Conservation (phyloP, 2,113 vertebrate species). For the Coturnix japonica region DNA sequence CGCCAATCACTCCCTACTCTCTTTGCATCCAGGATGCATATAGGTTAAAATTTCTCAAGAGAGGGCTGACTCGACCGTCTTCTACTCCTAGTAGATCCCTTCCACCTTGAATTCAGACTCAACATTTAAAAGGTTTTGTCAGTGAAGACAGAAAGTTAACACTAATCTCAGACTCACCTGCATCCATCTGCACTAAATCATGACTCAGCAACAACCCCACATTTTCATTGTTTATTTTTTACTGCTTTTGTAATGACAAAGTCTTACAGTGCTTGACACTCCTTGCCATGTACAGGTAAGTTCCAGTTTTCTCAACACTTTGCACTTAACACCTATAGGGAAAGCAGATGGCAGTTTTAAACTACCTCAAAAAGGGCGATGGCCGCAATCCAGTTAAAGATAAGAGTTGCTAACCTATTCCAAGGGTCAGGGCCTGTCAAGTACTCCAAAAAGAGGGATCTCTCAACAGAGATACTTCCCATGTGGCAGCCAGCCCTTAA, state of each 20-base stretch:
- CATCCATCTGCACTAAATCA: background rate
- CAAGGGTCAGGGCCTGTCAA: too few species aligned
- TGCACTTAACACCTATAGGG: background rate
- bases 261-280: background rate
- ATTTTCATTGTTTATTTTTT: background rate
- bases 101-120: background rate
- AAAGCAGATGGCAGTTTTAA: too few species aligned
- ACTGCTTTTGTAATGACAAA: background rate
- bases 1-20: background rate
- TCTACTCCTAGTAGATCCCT: background rate
- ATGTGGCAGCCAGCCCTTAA: too few species aligned
- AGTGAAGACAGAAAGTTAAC: background rate
- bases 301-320: background rate
- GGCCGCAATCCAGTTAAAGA: too few species aligned
- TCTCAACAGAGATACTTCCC: too few species aligned
- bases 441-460: too few species aligned
- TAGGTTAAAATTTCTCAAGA: background rate
- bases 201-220: background rate
- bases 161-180: background rate
- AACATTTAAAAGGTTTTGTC: background rate
- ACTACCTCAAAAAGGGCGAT: too few species aligned
- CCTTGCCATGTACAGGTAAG: background rate
- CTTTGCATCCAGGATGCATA: background rate
- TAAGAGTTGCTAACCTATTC: too few species aligned
- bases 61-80: background rate